Conservation (phyloP, 2,797 vertebrate genomes). For the Acrossocheilus wenchowensis region DNA sequence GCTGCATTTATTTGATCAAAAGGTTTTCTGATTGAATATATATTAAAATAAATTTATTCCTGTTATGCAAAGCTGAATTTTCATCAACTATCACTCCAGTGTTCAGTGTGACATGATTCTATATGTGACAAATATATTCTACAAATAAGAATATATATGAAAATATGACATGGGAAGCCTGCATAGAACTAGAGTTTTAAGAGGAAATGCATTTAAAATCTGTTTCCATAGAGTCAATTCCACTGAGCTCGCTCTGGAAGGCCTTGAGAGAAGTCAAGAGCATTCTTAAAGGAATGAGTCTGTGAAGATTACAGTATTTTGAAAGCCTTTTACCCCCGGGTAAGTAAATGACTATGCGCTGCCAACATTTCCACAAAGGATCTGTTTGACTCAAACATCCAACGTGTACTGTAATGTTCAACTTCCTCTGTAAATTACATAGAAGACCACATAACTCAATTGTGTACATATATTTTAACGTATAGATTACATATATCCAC, state of each 20-base stretch:
- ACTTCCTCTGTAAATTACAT: background rate
- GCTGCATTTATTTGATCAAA: background rate
- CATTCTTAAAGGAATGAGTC: background rate
- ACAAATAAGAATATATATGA: no score
- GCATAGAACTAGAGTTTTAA: background rate
- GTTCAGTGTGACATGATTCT: no score
- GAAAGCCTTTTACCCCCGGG: background rate
- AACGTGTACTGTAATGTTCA: background rate
- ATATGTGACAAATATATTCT: no score
- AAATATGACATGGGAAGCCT: background rate
- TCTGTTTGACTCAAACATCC: background rate
- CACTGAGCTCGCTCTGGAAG: background rate
- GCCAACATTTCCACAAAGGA: constrained; percentile 13
- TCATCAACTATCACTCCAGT: no score
- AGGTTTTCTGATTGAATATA: no score
- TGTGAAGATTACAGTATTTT: constrained; percentile 16
- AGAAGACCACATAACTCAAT: background rate
- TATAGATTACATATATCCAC: background rate
- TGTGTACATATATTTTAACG: background rate
- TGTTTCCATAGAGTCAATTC: background rate
- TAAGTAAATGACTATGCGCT: background rate
- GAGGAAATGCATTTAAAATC: background rate
- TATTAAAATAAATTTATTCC: no score
- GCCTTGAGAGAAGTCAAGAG: background rate
- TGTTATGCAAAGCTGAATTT: no score